A percentile compares a stretch with the other conserved stretches of the same genome.
phyloP scores from a whole-genome alignment of 2,113 vertebrate species.

The Brachirus orientalis region DNA sequence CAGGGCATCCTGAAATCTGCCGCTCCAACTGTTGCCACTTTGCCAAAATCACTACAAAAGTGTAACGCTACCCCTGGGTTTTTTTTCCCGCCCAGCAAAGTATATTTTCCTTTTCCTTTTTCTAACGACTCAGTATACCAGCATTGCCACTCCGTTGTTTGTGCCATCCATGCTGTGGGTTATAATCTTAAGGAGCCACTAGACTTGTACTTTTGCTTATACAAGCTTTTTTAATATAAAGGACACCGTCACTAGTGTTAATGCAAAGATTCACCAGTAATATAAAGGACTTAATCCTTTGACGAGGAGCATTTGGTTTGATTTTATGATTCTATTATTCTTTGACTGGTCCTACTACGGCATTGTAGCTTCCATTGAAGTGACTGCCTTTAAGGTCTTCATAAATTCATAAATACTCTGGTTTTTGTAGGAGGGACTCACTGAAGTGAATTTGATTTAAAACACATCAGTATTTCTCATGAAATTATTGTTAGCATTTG shows the following conservation, averaged over 20 bases:
- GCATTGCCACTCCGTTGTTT: neutral
- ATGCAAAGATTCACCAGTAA: neutral
- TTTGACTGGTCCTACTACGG: too few relatives aligned
- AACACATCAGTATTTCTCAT: too few relatives aligned
- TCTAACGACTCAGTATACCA: neutral
- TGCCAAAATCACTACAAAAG: neutral
- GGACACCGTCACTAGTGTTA: neutral
- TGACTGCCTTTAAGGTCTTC: too few relatives aligned
- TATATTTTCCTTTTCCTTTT: neutral
- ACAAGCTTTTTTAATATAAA: neutral
- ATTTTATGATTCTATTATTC: too few relatives aligned
- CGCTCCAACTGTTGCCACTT: neutral
- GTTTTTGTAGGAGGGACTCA: too few relatives aligned
- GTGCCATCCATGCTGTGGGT: neutral
- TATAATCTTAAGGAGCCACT: neutral
- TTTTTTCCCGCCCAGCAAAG: neutral
- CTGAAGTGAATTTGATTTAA: too few relatives aligned
- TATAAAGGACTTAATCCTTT: neutral
- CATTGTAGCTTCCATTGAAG: too few relatives aligned
- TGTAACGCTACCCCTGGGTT: neutral
- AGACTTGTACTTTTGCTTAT: neutral
- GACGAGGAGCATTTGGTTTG: neutral
- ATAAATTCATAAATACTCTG: too few relatives aligned
- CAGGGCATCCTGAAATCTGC: neutral
- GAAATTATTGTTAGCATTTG: too few relatives aligned